Base-by-base conservation (phyloP, 2,113 vertebrate genomes). In the Canis aureus region DNA sequence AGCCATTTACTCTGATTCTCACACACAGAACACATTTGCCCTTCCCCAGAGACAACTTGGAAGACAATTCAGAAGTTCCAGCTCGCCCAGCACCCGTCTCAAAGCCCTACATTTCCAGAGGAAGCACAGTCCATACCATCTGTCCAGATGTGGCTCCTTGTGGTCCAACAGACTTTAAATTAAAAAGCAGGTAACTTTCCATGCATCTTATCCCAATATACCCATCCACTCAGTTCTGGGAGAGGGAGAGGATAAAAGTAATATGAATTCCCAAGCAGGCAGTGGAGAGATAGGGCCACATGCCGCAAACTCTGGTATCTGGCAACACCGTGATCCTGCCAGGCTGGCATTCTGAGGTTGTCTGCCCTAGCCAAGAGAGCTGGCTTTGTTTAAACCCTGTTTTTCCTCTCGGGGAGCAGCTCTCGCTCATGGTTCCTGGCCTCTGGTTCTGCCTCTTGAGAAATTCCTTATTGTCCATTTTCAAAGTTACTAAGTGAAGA, bases 381-480 rank as follows among this genome's bases (percentile, higher is more conserved):
- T 29, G 9, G 25, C 35, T 51, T 69, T 51, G 25, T 2, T 53
- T 10, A 71, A 53, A 74, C 16, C 1, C 16, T 15, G 16, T 8
- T 16, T 73, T 35, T 87, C 29, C 43, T 51, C 38, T 76, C 23
- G 80, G 69, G 38, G 6, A 93, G 23, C 81, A 78, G 25, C 11
- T 69, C 19, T 89, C 23, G 9, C 12, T 10, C 17, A 15, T 43
- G 23, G 38, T 3, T 71, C 17, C 92, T 92, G 15, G 9, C 32
- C 55, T 57, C 88, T 86, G n/a, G 19, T 76, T 94, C 51, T 85
- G 59, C 71, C 69, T 92, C 94, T 43, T 32, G 32, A 87, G 69
- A 71, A 55, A 57, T 43, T 76, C 20, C 49, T 79, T 51, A 81
- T 43, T 79, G 51, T 93, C 25, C 27, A 2, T 74, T 80, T 91